Percentiles rank a stretch among this genome's conserved stretches.
Evolutionary conservation across 2,888 invertebrate species (phyloP).

Genomic region (Aricia artaxerxes): DNA sequence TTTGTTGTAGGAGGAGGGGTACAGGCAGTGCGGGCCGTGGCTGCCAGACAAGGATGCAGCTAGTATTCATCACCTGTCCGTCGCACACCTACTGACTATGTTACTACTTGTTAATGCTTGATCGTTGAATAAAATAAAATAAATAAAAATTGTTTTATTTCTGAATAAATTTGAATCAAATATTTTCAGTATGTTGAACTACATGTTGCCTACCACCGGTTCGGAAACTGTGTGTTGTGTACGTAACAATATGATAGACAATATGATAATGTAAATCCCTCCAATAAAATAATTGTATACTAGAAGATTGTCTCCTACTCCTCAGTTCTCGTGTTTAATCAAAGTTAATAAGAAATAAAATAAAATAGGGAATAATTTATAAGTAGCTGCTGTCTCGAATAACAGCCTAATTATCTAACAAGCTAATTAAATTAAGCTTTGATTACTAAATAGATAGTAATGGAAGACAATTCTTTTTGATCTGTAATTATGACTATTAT

Average conservation of each 20-base stretch:
- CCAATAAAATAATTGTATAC: not conserved
- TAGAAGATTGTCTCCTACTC: no score
- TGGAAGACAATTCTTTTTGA: not conserved
- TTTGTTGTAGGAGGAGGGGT: constrained; percentile 65
- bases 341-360: no score
- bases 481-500: not conserved
- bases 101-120: constrained; percentile 14
- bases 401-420: no score
- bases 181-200: no score
- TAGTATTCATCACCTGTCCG: not conserved
- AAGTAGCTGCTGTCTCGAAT: no score
- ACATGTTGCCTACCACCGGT: no score
- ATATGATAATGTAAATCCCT: not conserved
- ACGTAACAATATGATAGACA: not conserved
- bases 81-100: constrained; percentile 26
- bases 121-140: not conserved
- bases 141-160: no score
- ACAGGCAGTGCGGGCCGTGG: constrained; percentile 73
- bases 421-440: no score
- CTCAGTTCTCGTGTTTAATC: no score
- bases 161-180: no score
- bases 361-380: no score
- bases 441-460: no score
- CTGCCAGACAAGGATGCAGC: constrained; percentile 54
- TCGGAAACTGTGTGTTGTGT: not conserved